Conservation (phyloP, 1,140 invertebrate species). For the Leptopilina boulardi region DNA sequence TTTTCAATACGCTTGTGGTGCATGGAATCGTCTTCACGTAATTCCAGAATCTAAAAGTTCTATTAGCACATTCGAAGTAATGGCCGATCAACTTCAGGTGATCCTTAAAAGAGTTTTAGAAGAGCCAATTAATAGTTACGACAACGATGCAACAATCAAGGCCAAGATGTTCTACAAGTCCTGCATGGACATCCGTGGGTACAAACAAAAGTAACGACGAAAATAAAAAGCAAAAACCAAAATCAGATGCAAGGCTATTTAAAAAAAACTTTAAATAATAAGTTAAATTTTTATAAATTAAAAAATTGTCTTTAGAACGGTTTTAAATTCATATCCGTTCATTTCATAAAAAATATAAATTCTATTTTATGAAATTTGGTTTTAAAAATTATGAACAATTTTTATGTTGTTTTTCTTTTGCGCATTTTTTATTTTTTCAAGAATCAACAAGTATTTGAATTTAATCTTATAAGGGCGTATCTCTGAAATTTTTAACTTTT, state of each 20-base stretch:
- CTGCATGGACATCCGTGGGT: conserved; percentile 92
- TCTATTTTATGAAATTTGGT: no score
- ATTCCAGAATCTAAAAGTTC: conserved; percentile 93
- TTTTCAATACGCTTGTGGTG: conserved; percentile 92
- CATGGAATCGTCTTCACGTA: conserved; percentile 91
- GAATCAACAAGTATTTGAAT: no score
- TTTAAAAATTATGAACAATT: no score
- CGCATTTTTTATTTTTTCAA: no score
- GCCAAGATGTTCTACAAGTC: conserved; percentile 91
- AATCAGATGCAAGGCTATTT: neutral
- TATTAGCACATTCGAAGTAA: conserved; percentile 92
- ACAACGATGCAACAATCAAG: conserved; percentile 86
- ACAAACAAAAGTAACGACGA: conserved; percentile 57
- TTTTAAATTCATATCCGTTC: no score
- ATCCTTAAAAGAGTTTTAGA: conserved; percentile 88
- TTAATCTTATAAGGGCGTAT: no score
- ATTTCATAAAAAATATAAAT: no score
- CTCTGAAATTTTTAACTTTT: no score
- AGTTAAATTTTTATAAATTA: no score
- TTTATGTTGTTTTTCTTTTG: no score
- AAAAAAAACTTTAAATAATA: neutral
- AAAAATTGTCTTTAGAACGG: no score
- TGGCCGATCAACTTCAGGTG: conserved; percentile 91
- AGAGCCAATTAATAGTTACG: conserved; percentile 79
- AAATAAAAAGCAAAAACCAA: conserved; percentile 33